phyloP scores from a whole-genome alignment of 35 echinoderm and acorn worm genomes.

The Chiridota heheva region DNA sequence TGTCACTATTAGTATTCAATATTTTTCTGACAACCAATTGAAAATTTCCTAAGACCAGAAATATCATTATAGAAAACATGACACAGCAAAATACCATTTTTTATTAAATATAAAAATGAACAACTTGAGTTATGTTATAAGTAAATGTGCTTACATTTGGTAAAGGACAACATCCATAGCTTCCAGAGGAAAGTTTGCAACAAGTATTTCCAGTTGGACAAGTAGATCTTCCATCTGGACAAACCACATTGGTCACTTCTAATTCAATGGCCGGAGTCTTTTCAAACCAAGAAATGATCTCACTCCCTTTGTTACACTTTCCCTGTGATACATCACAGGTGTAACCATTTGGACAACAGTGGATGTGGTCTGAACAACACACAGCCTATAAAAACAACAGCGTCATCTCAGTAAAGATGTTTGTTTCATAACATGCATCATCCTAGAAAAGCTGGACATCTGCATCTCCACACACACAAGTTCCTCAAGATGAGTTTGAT shows the following conservation, averaged over 20 bases:
- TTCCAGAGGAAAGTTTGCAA: conserved; percentile 26
- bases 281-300: conserved; percentile 23
- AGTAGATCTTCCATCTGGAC: conserved; percentile 6
- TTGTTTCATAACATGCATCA: not conserved
- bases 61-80: no score
- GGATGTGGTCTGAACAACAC: conserved; percentile 60
- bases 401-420: not conserved
- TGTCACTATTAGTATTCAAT: not conserved
- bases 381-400: conserved; percentile 47
- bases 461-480: not conserved
- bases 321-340: conserved; percentile 43
- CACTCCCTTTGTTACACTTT: conserved; percentile 23
- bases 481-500: conserved; percentile 6
- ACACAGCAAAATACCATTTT: no score
- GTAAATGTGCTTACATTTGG: not conserved
- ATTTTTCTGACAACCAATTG: no score
- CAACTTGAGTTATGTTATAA: not conserved
- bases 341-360: conserved; percentile 70
- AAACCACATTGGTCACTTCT: not conserved
- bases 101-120: no score
- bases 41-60: no score
- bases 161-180: conserved; percentile 37
- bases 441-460: not conserved
- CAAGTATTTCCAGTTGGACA: conserved; percentile 56
- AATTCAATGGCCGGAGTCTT: not conserved